These are phyloP conservation scores for Montipora cactus DNA, from an alignment of 64 coral and sea anemone species.

Conservation along the genomic window DNA sequence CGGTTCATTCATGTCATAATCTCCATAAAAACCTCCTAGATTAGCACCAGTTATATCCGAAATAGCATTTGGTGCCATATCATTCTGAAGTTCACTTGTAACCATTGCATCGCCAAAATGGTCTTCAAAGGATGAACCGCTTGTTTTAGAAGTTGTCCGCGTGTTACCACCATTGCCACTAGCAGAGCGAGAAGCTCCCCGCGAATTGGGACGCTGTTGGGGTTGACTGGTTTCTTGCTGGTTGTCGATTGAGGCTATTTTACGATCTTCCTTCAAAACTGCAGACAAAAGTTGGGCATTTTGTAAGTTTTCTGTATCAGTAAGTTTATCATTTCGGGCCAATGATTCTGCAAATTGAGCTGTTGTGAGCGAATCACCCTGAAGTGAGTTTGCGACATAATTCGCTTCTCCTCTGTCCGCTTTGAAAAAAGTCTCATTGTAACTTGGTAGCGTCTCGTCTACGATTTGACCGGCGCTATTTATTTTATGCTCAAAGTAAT, in stretches of 20 bases:
- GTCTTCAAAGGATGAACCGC: not conserved
- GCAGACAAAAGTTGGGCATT: not conserved
- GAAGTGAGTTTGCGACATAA: not conserved
- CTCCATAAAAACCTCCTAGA: not conserved
- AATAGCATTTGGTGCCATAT: conserved; percentile 14
- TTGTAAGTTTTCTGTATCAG: not conserved
- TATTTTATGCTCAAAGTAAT: conserved; percentile 40
- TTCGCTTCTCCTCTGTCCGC: not conserved
- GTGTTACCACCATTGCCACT: not conserved
- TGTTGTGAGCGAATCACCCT: not conserved
- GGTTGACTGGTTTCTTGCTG: not conserved
- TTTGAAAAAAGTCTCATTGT: not conserved
- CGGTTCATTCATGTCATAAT: not conserved
- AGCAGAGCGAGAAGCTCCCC: not conserved
- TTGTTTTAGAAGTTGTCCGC: not conserved
- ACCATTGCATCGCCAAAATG: not conserved
- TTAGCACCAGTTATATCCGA: conserved; percentile 1
- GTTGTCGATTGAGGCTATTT: not conserved
- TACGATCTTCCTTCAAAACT: conserved; percentile 7
- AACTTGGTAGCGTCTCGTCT: not conserved
- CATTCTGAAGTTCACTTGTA: not conserved
- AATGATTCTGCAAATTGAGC: conserved; percentile 1
- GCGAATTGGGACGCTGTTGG: not conserved
- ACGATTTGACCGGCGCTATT: conserved; percentile 13
- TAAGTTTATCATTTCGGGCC: not conserved